These are phyloP conservation scores for Nipponacmea schrenckii DNA, from an alignment of 2,888 invertebrate species.

Conservation along the genomic window DNA sequence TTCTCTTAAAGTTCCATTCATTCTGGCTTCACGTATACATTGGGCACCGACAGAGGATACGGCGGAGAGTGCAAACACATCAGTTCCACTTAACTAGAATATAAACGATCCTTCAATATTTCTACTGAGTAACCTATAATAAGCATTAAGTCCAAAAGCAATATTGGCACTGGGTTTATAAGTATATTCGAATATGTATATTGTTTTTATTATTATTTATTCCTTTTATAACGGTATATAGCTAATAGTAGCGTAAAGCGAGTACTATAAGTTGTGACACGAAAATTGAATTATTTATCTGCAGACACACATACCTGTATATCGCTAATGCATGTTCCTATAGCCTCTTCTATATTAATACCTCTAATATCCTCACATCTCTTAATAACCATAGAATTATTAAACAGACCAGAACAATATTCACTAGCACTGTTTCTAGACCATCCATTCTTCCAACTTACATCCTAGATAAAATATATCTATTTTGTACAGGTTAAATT, in stretches of 20 bases:
- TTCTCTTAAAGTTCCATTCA: neutral
- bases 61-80: neutral
- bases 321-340: neutral
- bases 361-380: neutral
- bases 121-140: no score
- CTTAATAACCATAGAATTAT: neutral
- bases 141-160: no score
- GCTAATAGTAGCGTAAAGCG: no score
- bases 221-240: no score
- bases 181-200: no score
- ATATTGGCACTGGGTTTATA: neutral
- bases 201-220: no score
- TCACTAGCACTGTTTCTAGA: neutral
- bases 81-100: conserved; percentile 1
- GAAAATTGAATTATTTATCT: no score
- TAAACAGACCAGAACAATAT: neutral
- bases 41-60: neutral
- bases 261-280: no score
- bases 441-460: conserved; percentile 7
- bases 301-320: neutral
- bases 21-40: neutral
- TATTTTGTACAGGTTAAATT: no score
- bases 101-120: neutral
- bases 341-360: neutral
- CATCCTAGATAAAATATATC: neutral